phyloP scores from a whole-genome alignment of 2,113 vertebrate species.

The Chaetura pelagica region DNA sequence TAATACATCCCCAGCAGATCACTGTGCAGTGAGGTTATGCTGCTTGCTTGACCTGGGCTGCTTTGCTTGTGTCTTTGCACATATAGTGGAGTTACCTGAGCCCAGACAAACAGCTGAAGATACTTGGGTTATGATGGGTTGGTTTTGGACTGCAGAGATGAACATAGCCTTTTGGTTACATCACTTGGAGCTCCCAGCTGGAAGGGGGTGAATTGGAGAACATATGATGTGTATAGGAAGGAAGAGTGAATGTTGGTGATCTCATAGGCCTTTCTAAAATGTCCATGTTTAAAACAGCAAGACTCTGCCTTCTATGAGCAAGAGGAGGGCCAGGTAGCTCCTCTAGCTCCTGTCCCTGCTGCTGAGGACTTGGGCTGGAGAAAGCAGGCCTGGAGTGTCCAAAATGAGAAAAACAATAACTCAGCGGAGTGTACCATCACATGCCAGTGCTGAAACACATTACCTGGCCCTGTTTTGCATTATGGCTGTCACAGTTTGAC shows the following conservation, averaged over 20 bases:
- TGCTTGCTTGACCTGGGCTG: neutral
- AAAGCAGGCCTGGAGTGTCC: neutral
- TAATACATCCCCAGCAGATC: neutral
- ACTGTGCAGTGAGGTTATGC: rapidly evolving
- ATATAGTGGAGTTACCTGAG: neutral
- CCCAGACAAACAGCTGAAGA: neutral
- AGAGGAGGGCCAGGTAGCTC: neutral
- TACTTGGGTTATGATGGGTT: rapidly evolving
- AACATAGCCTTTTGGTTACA: rapidly evolving
- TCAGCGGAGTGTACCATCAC: too few species aligned
- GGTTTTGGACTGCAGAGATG: neutral
- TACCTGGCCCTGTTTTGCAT: neutral
- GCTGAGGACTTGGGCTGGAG: neutral
- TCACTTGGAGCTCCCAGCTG: neutral
- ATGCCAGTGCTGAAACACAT: rapidly evolving
- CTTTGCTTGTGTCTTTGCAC: neutral
- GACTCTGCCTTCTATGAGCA: neutral
- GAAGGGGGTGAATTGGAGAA: neutral
- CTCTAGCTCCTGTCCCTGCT: rapidly evolving
- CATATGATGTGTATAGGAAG: neutral
- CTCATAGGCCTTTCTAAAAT: neutral
- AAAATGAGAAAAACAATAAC: rapidly evolving
- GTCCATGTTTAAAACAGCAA: neutral
- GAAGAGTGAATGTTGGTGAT: neutral
- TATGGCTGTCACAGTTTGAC: too few species aligned